phyloP scores from a whole-genome alignment of 2,888 invertebrate species.

The Watsonalla binaria region DNA sequence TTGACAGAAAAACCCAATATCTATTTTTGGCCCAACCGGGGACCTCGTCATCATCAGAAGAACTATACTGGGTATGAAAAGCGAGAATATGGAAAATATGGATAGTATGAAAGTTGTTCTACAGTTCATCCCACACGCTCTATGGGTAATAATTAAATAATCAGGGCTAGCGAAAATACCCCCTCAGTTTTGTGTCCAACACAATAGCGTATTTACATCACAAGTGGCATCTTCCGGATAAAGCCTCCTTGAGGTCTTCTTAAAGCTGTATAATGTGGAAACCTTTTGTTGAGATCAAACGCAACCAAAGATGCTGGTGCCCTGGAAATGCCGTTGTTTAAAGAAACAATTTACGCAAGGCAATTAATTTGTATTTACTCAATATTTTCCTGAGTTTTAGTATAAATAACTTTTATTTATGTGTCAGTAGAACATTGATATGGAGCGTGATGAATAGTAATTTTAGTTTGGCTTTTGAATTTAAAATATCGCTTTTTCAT shows the following conservation, averaged over 20 bases:
- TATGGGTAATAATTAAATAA: slow-evolving; percentile 23
- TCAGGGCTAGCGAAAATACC: slow-evolving; percentile 24
- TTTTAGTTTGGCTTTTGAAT: no score
- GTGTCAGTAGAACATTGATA: no score
- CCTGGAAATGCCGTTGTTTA: background rate
- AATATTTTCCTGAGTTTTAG: no score
- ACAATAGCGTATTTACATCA: slow-evolving; percentile 72
- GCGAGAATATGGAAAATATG: no score
- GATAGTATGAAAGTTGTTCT: background rate
- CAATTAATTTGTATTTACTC: background rate
- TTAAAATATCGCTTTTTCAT: no score
- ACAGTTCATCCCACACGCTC: background rate
- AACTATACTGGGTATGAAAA: no score
- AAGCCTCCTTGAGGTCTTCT: slow-evolving; percentile 60
- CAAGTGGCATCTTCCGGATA: slow-evolving; percentile 73
- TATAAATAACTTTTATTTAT: no score
- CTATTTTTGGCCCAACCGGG: no score
- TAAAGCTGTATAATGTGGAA: slow-evolving; percentile 63
- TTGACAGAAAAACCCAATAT: no score
- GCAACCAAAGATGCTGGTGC: slow-evolving; percentile 12
- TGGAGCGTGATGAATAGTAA: no score
- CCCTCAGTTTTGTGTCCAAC: slow-evolving; percentile 25
- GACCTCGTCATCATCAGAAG: no score
- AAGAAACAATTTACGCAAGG: background rate
- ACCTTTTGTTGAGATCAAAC: slow-evolving; percentile 63